These are phyloP conservation scores for Hylaeus volcanicus DNA, from an alignment of 1,140 invertebrate species.

Conservation along the genomic window DNA sequence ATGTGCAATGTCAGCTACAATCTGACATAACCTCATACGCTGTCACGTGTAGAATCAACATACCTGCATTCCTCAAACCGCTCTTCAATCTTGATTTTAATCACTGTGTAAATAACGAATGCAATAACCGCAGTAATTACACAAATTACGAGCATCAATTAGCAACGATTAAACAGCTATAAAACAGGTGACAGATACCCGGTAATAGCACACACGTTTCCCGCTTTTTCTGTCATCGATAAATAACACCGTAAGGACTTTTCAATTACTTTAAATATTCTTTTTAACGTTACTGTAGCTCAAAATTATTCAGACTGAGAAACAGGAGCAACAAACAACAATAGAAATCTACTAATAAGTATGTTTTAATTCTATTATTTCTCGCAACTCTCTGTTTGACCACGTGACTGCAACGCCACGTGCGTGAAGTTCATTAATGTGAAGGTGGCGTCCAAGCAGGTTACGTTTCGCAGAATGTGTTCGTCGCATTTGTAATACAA, in stretches of 20 bases:
- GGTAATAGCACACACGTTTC: not conserved
- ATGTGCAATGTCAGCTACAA: not conserved
- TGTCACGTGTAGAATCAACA: not conserved
- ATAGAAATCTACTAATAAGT: not conserved
- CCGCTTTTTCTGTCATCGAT: not conserved
- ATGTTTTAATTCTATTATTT: not conserved
- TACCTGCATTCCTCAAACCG: conserved; percentile 17
- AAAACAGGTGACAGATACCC: no score
- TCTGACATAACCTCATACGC: conserved; percentile 44
- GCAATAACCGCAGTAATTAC: conserved; percentile 31
- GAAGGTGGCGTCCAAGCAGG: no score
- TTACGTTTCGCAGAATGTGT: no score
- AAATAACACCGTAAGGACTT: not conserved
- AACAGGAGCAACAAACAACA: not conserved
- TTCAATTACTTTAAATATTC: not conserved
- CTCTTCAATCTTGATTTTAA: conserved; percentile 30
- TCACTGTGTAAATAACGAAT: not conserved
- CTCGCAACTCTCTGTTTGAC: not conserved
- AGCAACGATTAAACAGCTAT: not conserved
- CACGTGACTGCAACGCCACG: not conserved
- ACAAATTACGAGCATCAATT: conserved; percentile 35
- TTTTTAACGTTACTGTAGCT: no score
- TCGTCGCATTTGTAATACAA: no score
- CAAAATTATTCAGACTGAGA: no score
- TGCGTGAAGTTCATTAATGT: not conserved